Conservation (phyloP, 2,113 vertebrate genomes). For the Petrocephalus microphthalmus region DNA sequence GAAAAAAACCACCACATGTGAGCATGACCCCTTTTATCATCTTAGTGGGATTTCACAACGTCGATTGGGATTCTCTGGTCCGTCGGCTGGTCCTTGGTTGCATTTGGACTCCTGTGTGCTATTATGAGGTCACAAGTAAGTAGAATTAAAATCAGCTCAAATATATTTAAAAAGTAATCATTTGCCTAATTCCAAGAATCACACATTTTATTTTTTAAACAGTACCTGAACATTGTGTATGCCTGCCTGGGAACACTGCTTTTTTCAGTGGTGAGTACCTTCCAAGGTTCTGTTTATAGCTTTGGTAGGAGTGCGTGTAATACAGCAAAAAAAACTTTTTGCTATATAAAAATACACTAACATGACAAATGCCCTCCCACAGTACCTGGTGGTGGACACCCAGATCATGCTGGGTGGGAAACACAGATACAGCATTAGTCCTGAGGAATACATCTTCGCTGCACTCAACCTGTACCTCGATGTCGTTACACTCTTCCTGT, state of each 20-base stretch:
- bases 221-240: slow-evolving; percentile 65
- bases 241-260: slow-evolving; percentile 63
- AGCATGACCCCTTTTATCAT: neutral
- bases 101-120: slow-evolving; percentile 60
- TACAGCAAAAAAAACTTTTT: no score
- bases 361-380: neutral
- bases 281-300: neutral
- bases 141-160: neutral
- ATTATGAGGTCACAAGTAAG: slow-evolving; percentile 63
- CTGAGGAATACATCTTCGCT: slow-evolving; percentile 74
- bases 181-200: neutral
- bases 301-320: neutral
- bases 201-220: slow-evolving; percentile 8
- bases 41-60: slow-evolving; percentile 69
- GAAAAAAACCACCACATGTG: neutral
- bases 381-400: slow-evolving; percentile 70
- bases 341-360: neutral
- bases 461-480: slow-evolving; percentile 73
- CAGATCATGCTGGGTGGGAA: slow-evolving; percentile 69
- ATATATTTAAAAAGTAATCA: neutral
- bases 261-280: slow-evolving; percentile 70
- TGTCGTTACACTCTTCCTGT: slow-evolving; percentile 62
- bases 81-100: slow-evolving; percentile 46
- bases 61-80: slow-evolving; percentile 52
- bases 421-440: slow-evolving; percentile 55